Evolutionary conservation across 1,140 invertebrate species (phyloP).

Genomic region (Mactra quadrangularis): DNA sequence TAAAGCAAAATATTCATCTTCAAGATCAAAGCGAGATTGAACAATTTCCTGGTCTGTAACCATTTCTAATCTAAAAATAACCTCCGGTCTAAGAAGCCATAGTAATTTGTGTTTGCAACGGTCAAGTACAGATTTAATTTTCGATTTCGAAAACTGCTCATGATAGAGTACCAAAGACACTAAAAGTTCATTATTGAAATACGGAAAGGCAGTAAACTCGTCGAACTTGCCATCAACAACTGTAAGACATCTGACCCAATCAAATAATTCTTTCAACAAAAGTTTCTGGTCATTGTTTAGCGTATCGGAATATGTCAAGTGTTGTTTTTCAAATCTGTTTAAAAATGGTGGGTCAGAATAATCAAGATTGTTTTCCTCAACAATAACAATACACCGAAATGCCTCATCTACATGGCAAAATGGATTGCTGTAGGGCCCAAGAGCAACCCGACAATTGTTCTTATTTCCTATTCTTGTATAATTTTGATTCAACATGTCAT

Average conservation of each 20-base stretch:
- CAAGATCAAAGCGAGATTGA: not conserved
- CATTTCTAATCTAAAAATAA: conserved; percentile 57
- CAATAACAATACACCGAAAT: conserved; percentile 75
- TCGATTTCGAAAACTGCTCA: not conserved
- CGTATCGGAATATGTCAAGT: conserved; percentile 62
- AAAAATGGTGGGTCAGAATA: conserved; percentile 74
- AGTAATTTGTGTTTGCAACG: conserved; percentile 41
- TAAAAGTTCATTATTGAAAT: conserved; percentile 61
- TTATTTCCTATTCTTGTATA: conserved; percentile 74
- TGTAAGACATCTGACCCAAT: conserved; percentile 38
- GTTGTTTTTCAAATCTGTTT: conserved; percentile 78
- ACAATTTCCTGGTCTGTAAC: conserved; percentile 1
- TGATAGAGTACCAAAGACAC: conserved; percentile 61
- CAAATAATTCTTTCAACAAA: not conserved
- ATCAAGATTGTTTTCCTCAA: conserved; percentile 71
- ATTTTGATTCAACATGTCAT: conserved; percentile 79
- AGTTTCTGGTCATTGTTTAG: conserved; percentile 24
- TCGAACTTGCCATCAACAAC: conserved; percentile 33
- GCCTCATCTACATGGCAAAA: conserved; percentile 75
- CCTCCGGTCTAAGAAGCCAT: conserved; percentile 63
- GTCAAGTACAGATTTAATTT: not conserved
- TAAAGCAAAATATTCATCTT: conserved; percentile 52
- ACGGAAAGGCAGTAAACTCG: conserved; percentile 53
- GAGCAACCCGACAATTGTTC: conserved; percentile 72
- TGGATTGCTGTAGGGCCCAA: conserved; percentile 75